Conservation (phyloP, 1,140 invertebrate species). For the Macrobrachium rosenbergii region DNA sequence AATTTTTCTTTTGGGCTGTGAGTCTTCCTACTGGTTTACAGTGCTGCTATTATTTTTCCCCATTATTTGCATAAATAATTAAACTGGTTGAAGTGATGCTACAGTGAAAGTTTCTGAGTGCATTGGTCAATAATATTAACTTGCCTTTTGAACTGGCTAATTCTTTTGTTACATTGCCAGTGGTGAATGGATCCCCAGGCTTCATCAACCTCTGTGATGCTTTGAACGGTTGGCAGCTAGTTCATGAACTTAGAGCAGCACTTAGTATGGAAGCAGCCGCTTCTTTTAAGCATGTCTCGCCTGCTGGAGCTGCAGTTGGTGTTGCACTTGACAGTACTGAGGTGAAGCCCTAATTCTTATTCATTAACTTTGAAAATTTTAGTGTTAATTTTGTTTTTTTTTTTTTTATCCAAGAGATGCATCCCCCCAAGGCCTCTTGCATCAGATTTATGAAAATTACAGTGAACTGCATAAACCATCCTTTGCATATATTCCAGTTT, state of each 20-base stretch:
- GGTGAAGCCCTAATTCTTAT: conserved; percentile 68
- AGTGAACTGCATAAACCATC: no score
- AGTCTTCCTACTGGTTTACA: no score
- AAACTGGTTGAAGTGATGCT: no score
- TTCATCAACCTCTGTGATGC: conserved; percentile 99
- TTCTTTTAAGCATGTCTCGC: conserved; percentile 98
- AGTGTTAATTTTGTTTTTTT: conserved; percentile 21
- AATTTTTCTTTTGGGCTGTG: no score
- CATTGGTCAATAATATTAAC: not conserved
- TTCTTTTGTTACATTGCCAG: conserved; percentile 68
- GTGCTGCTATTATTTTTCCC: no score
- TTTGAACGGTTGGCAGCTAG: conserved; percentile 96
- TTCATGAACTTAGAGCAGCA: conserved; percentile 86
- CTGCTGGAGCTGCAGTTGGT: conserved; percentile 94
- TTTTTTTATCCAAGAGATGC: not conserved
- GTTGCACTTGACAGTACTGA: conserved; percentile 80
- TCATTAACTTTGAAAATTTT: not conserved
- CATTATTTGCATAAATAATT: no score
- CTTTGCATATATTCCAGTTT: no score
- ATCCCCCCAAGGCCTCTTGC: no score
- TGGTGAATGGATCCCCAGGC: conserved; percentile 94
- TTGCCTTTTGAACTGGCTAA: not conserved
- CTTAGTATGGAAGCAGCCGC: conserved; percentile 90
- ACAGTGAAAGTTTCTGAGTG: no score
- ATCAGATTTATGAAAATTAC: no score